These are phyloP conservation scores for Solenodon paradoxus DNA, from an alignment of 2,113 vertebrate species.

Conservation along the genomic window DNA sequence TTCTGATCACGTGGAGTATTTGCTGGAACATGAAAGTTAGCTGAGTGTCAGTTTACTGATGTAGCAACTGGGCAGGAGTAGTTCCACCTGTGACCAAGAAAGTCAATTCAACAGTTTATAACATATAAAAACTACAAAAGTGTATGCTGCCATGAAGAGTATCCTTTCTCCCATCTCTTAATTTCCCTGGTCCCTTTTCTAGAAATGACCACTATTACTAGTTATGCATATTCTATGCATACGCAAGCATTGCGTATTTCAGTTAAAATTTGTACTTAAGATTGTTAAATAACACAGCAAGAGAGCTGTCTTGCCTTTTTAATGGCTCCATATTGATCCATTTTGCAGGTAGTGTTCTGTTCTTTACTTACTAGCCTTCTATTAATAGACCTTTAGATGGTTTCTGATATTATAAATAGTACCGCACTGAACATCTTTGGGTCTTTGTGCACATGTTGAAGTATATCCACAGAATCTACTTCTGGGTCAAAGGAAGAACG, in stretches of 20 bases:
- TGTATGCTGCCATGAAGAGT: not conserved
- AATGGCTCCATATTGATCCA: not conserved
- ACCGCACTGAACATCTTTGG: not conserved
- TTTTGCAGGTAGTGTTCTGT: not conserved
- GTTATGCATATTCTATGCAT: not conserved
- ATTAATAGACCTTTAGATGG: not conserved
- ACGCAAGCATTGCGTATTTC: not conserved
- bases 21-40: no score
- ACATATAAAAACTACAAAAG: not conserved
- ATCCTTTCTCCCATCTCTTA: not conserved
- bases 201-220: not conserved
- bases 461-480: not conserved
- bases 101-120: not conserved
- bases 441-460: not conserved
- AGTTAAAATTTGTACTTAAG: not conserved
- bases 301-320: not conserved
- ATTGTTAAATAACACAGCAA: not conserved
- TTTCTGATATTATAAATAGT: not conserved
- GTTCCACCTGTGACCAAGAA: no score
- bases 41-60: no score
- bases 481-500: not conserved
- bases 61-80: no score
- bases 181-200: not conserved
- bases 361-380: not conserved
- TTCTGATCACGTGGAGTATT: no score